A percentile compares a stretch with the other conserved stretches of the same genome.
Conservation (phyloP, 2,113 vertebrate species). For the Solenodon paradoxus region DNA sequence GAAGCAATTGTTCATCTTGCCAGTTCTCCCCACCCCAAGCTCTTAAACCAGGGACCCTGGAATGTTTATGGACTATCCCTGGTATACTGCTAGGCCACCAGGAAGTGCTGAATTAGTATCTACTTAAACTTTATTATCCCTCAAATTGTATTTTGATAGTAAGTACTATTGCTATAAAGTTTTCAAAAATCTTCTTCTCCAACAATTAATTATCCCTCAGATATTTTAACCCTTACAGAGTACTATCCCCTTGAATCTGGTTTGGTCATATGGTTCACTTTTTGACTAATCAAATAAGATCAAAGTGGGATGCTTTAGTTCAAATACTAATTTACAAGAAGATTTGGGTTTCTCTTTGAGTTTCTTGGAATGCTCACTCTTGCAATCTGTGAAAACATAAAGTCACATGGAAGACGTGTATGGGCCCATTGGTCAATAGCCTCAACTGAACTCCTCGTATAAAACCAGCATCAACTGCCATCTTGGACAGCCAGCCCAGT, state of each 20-base stretch:
- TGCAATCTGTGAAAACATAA: background rate
- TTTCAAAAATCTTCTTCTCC: background rate
- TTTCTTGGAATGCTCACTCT: background rate
- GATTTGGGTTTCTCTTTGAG: background rate
- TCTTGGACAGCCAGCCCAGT: background rate
- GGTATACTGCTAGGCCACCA: too few species aligned
- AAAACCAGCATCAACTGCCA: accelerated
- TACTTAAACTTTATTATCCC: background rate
- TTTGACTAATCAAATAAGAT: background rate
- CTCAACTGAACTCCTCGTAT: background rate
- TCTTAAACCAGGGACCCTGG: too few species aligned
- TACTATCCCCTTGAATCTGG: background rate
- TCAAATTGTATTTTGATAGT: background rate
- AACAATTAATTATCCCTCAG: background rate
- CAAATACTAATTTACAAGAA: background rate
- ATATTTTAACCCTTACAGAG: background rate
- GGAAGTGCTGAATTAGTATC: too few species aligned
- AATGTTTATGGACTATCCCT: too few species aligned
- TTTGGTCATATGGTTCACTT: background rate
- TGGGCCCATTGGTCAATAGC: background rate
- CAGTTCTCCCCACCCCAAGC: too few species aligned
- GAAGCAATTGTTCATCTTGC: too few species aligned
- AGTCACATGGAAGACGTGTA: background rate
- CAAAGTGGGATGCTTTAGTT: background rate
- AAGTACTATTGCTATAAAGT: background rate